Percentiles rank a stretch among this genome's conserved stretches.
phyloP scores from a whole-genome alignment of 2,113 vertebrate species.

The Gulo gulo region DNA sequence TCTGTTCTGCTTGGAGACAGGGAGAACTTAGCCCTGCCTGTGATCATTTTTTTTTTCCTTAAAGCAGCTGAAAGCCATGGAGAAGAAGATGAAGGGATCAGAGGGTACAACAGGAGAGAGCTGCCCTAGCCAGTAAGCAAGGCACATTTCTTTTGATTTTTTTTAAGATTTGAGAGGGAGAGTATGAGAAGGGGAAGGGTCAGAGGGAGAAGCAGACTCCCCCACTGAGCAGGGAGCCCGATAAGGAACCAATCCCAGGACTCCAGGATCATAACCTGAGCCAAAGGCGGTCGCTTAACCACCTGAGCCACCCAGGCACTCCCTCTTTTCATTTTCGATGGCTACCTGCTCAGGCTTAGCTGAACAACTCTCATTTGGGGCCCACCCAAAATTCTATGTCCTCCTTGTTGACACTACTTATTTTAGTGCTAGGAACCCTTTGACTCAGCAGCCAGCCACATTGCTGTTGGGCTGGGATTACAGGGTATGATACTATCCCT shows the following conservation, averaged over 20 bases:
- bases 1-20: not conserved
- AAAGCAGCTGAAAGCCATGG: not conserved
- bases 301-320: too few relatives aligned
- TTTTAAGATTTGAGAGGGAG: too few relatives aligned
- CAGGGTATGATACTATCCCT: not conserved
- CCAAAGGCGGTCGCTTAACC: too few relatives aligned
- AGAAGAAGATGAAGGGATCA: not conserved
- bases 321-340: not conserved
- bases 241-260: too few relatives aligned
- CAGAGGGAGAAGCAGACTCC: too few relatives aligned
- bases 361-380: not conserved
- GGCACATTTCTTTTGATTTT: not conserved
- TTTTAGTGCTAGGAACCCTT: not conserved
- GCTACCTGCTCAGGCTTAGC: not conserved
- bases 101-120: not conserved
- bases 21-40: not conserved
- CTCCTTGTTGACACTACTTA: not conserved
- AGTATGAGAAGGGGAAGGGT: too few relatives aligned
- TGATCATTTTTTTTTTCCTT: not conserved
- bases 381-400: not conserved
- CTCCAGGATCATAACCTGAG: too few relatives aligned
- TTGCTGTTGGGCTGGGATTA: not conserved
- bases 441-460: not conserved
- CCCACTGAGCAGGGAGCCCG: too few relatives aligned
- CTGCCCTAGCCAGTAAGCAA: not conserved